Percentiles rank a stretch among this genome's conserved stretches.
Evolutionary conservation across 2,113 vertebrate genomes (phyloP).

Genomic region (Petrocephalus zakoni): DNA sequence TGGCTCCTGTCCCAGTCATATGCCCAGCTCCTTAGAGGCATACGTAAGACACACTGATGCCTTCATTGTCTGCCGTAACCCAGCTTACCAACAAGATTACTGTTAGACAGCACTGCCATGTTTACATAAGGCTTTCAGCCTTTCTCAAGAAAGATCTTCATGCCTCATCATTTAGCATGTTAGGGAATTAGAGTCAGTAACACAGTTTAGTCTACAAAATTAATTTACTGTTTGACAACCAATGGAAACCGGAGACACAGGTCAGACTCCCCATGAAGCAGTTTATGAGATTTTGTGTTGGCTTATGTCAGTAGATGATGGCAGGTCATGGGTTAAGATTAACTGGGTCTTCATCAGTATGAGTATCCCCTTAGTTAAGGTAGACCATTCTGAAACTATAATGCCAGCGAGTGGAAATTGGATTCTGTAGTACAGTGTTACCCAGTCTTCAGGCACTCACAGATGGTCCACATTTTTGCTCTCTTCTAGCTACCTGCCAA

Average conservation of each 20-base stretch:
- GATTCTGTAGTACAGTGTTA: neutral
- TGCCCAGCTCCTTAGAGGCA: neutral
- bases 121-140: neutral
- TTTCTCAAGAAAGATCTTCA: neutral
- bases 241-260: neutral
- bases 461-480: too few species aligned
- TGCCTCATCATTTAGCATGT: neutral
- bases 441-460: neutral
- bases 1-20: neutral
- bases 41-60: neutral
- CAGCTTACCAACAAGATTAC: neutral
- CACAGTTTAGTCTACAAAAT: neutral
- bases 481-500: too few species aligned
- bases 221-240: neutral
- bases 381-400: neutral
- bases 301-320: neutral
- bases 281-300: neutral
- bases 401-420: neutral
- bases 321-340: neutral
- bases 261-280: neutral
- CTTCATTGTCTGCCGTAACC: neutral
- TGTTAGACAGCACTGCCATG: neutral
- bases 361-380: neutral
- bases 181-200: neutral
- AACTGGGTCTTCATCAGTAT: neutral